Base-by-base conservation (phyloP, 2,113 vertebrate species). In the Anseranas semipalmata region DNA sequence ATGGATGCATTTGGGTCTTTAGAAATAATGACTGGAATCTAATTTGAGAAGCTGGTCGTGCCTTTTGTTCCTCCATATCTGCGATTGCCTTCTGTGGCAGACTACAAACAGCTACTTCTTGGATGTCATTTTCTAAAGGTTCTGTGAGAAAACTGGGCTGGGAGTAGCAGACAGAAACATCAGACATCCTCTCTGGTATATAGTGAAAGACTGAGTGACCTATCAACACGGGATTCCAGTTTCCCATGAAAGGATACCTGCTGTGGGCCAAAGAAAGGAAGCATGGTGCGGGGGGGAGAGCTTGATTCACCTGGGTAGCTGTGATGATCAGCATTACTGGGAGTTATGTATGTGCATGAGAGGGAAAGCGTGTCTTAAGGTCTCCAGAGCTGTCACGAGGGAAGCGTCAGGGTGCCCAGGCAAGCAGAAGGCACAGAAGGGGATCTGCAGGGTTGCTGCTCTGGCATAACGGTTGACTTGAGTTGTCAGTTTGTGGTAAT, bases 391-490 rank as follows among this genome's bases (percentile, higher is more conserved):
- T 96, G 96, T 96, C 96, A 96, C 0, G 2, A 96, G 90, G 93
- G 85, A 93, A 52, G 85, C 8, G 60, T 94, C 93, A 96, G 76
- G 89, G 76, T 95, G 96, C 85, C 90, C 96, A 96, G 88, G 88
- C 75, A 95, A 94, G 96, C 96, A 96, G 95, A 97, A 96, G 4
- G 53, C 88, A 65, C 96, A 95, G 88, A 81, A 81, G 90, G 96
- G 83, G 76, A 95, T 89, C 92, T 65, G 91, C 94, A 68, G 89
- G 84, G 87, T 33, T 91, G 89, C 94, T 0, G 4, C 91, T 90
- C 76, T 62, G 79, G 33, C 70, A 12, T 85, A 65, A 93, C 20
- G 56, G 83, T 92, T 95, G 90, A 86, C 76, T 92, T 28, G 60
- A 95, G 80, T 88, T 96, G 96, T 95, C 96, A 93, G 83, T 92